Evolutionary conservation across 2,113 vertebrate genomes (phyloP), one percentile per base, ranked within the genome.

Genomic region (Lucifuga dentata): DNA sequence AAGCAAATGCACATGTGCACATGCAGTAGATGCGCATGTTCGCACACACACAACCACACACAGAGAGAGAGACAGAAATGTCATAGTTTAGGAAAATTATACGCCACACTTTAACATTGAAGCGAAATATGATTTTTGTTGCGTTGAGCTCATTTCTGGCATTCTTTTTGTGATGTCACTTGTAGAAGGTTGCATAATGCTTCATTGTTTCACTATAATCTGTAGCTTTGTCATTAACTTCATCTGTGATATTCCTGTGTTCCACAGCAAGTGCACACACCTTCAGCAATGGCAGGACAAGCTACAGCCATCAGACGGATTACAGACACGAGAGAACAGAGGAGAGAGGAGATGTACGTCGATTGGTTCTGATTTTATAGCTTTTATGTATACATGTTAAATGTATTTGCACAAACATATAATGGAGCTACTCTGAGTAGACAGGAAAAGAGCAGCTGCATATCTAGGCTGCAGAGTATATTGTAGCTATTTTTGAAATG

Each of bases 311-410:
- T 61, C 95, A 95, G 13, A 93, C 94, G 7, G 94, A 98, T 70
- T 93, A 94, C 51, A 92, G 94, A 62, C 93, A 94, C 12, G 96
- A 98, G 74, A 92, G 96, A 78, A 95, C 95, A 60, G 95, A 99
- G 71, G 96, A 98, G 78, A 92, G 96, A 85, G 95, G 92, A 88
- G 96, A 99, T 73, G 98, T 98, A 95, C 2, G 93, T 90, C 50
- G 15, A 79, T n/a, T 5, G 1, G 6, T n/a, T 50, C 12, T 4
- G 2, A 29, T 35, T 15, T 33, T 59, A 2, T 36, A 5, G 23
- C 35, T 20, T 6, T 17, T 6, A 21, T 15, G n/a, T 32, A 3
- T 38, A 15, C 8, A 19, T 26, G 51, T 38, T 32, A n/a, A n/a
- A n/a, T n/a, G n/a, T 16, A n/a, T 36, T 53, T 13, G 5, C 2